Conservation (phyloP, 2,113 vertebrate species). For the Hippocampus barbouri region DNA sequence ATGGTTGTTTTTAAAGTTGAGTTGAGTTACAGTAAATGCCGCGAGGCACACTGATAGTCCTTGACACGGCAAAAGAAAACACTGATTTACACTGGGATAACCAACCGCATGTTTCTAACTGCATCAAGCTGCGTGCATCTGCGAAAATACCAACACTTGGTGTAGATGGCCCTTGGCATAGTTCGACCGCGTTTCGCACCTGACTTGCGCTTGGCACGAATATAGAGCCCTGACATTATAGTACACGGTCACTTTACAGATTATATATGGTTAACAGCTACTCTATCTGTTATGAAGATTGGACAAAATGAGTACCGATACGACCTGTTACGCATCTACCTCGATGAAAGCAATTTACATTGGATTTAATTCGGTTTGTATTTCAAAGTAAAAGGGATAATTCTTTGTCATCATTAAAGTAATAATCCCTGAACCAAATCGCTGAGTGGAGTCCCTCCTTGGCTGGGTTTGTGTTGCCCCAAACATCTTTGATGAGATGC, state of each 20-base stretch:
- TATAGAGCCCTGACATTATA: background rate
- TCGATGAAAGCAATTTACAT: background rate
- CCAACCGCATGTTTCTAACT: too few species aligned
- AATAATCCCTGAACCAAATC: background rate
- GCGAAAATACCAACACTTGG: too few species aligned
- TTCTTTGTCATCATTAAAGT: background rate
- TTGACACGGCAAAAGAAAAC: too few species aligned
- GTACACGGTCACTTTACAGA: background rate
- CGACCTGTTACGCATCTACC: background rate
- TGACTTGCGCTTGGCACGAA: too few species aligned
- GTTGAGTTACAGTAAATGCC: too few species aligned
- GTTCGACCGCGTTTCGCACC: too few species aligned
- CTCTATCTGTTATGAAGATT: too few species aligned
- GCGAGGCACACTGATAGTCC: too few species aligned
- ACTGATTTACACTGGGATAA: too few species aligned
- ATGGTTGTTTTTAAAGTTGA: too few species aligned
- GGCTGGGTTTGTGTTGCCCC: background rate
- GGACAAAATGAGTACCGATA: background rate
- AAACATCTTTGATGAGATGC: background rate
- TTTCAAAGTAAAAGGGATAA: background rate
- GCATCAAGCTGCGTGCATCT: too few species aligned
- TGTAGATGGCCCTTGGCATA: too few species aligned
- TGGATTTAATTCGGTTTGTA: background rate
- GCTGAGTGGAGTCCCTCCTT: background rate
- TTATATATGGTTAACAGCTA: background rate